Evolutionary conservation across 2,797 vertebrate genomes (phyloP), one percentile per base, ranked within the genome.

Genomic region (Poecilia wingei): DNA sequence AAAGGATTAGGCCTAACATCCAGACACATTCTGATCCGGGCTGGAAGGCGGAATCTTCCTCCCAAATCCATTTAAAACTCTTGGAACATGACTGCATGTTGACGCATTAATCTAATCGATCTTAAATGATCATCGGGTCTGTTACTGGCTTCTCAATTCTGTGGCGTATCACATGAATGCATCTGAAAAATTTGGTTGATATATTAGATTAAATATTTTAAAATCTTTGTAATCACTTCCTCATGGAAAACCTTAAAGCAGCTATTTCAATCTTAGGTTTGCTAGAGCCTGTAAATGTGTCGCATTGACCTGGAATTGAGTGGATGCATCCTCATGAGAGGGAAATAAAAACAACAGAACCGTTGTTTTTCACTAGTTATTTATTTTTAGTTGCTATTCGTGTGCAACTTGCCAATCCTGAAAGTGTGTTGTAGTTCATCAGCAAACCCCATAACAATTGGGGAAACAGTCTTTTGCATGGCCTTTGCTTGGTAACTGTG

Each of bases 341-440:
- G 33, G 64, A 70, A 28, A 80, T 31, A 51, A 85, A 76, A n/a
- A 81, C 18, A 51, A 68, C 41, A 64, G 28, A 74, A 13, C 2
- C 4, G 41, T 31, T 72, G 74, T 41, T 72, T 84, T 70, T 73
- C 31, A 68, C 13, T 71, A 28, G 45, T 74, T 13, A 47, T 74
- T 82, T 79, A 68, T 72, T 81, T 81, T 79, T 31, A 57, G 16
- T 71, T 74, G 68, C 70, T 47, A 53, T 31, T 80, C n/a, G 53
- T 70, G 75, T 87, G 80, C 22, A 78, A 45, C 33, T 36, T 79
- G 6, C 61, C 28, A 25, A 75, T 61, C 1, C 6, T 70, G 18
- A 78, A 73, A 91, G 96, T 97, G 74, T 93, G 96, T 41, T 97
- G 95, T 46, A 97, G 94, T 91, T 97, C 96, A 83, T 96, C 96